Base-by-base conservation (phyloP, 2,888 invertebrate species). In the Theretra japonica region DNA sequence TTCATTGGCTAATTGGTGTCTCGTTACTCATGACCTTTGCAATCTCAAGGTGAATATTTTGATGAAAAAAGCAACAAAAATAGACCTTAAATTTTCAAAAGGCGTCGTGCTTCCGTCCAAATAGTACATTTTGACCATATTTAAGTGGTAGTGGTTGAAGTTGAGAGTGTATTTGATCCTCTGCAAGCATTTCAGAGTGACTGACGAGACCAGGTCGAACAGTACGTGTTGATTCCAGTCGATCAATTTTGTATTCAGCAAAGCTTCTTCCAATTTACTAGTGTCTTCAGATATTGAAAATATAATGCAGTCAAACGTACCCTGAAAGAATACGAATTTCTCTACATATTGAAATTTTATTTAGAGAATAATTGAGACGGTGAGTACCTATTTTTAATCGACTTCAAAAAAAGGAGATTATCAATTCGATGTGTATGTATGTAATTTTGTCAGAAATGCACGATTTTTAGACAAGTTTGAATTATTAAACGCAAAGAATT, bases 231-330 rank as follows among this genome's bases (percentile, higher is more conserved):
- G 72, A 21, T 68, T 79, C 82, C 85, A 85, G 62, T 83, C 79
- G 41, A 85, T 82, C 56, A 80, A 33, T 56, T 79, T 79, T 5
- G 85, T 83, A 60, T 75, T 76, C 11, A 74, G 21, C 15, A 83
- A 19, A n/a, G 84, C 81, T 68, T 81, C 79, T 77, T 82, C 80
- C 23, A 85, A 75, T 65, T 82, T 76, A 33, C 72, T 76, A 0
- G 82, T 85, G 70, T 85, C 79, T 72, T 80, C 75, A 6, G 72
- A 73, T 5, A 79, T 73, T 53, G 81, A 79, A 73, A 78, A 81
- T 56, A 82, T 73, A 56, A 82, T 75, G 6, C 73, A 72, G 19
- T 76, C 76, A 58, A 73, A 65, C 3, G 68, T 28, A 30, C 70
- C 71, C 80, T 81, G 74, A 79, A 78, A 53, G 30, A 28, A 69